Percentiles rank a stretch among this genome's conserved stretches.
Evolutionary conservation across 2,797 vertebrate genomes (phyloP).

Genomic region (Discoglossus pictus): DNA sequence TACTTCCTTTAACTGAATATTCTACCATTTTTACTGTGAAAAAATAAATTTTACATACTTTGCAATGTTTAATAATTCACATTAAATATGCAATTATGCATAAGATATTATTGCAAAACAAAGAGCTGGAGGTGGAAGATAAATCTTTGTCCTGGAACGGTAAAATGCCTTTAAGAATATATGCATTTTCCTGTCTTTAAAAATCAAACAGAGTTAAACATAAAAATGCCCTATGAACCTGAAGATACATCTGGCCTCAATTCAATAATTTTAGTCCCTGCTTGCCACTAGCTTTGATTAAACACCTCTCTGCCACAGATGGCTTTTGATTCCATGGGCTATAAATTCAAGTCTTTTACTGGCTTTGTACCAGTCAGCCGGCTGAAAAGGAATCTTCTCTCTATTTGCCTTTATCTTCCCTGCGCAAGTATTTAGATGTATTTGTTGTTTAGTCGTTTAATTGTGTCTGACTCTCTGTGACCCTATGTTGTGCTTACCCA

Average conservation of each 20-base stretch:
- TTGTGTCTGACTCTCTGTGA: too few relatives aligned
- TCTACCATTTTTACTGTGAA: too few relatives aligned
- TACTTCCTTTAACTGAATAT: too few relatives aligned
- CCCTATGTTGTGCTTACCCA: too few relatives aligned
- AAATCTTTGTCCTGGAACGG: too few relatives aligned
- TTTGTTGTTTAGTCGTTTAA: too few relatives aligned
- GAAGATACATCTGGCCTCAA: constrained; percentile 15
- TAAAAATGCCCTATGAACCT: constrained; percentile 26
- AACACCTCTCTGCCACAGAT: constrained; percentile 41
- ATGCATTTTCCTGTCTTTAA: not conserved
- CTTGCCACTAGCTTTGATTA: constrained; percentile 40
- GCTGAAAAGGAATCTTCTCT: constrained; percentile 9
- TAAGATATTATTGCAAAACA: too few relatives aligned
- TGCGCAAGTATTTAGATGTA: constrained; percentile 7
- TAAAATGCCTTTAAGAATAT: too few relatives aligned
- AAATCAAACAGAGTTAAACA: constrained; percentile 14
- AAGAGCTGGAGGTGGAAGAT: too few relatives aligned
- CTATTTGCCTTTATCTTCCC: not conserved
- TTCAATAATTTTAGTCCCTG: constrained; percentile 4
- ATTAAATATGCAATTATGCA: too few relatives aligned
- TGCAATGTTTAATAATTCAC: too few relatives aligned
- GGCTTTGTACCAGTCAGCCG: constrained; percentile 24
- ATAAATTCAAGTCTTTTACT: constrained; percentile 29
- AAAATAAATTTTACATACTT: too few relatives aligned
- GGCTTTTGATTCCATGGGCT: constrained; percentile 29